Conservation (phyloP, 2,888 invertebrate genomes). For the Ormia ochracea region DNA sequence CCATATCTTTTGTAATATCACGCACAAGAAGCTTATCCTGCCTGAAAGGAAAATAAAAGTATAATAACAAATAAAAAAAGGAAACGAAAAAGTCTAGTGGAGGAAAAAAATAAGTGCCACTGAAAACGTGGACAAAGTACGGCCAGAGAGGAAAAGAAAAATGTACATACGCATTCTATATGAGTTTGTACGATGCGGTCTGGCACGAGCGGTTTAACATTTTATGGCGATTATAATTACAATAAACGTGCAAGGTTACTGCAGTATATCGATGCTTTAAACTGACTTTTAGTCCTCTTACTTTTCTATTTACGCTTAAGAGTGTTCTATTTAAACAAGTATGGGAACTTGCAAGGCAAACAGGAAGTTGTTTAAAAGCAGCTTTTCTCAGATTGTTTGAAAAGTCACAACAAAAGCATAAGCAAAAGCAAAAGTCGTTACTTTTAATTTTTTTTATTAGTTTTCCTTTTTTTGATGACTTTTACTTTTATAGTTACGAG, state of each 20-base stretch:
- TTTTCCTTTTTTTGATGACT: too few relatives aligned
- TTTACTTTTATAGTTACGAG: too few relatives aligned
- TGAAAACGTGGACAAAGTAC: constrained; percentile 14
- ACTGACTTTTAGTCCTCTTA: not conserved
- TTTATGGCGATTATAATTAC: constrained; percentile 51
- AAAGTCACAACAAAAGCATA: not conserved
- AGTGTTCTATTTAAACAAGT: not conserved
- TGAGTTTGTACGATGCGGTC: not conserved
- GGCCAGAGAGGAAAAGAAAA: not conserved
- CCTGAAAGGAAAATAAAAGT: not conserved
- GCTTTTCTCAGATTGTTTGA: constrained; percentile 8
- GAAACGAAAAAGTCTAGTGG: constrained; percentile 4
- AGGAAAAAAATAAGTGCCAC: not conserved
- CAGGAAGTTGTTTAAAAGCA: constrained; percentile 8
- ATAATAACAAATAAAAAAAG: not conserved
- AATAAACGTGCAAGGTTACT: constrained; percentile 53
- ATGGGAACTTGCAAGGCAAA: not conserved
- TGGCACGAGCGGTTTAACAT: constrained; percentile 39
- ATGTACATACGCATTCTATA: not conserved
- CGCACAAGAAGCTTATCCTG: constrained; percentile 28
- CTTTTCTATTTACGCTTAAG: not conserved
- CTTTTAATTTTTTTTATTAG: constrained; percentile 2
- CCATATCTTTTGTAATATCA: not conserved
- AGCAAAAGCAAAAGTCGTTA: constrained; percentile 2
- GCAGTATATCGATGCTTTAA: constrained; percentile 41